Evolutionary conservation across 1,140 invertebrate species (phyloP), one percentile per base, ranked within the genome.

Genomic region (Dreissena polymorpha): DNA sequence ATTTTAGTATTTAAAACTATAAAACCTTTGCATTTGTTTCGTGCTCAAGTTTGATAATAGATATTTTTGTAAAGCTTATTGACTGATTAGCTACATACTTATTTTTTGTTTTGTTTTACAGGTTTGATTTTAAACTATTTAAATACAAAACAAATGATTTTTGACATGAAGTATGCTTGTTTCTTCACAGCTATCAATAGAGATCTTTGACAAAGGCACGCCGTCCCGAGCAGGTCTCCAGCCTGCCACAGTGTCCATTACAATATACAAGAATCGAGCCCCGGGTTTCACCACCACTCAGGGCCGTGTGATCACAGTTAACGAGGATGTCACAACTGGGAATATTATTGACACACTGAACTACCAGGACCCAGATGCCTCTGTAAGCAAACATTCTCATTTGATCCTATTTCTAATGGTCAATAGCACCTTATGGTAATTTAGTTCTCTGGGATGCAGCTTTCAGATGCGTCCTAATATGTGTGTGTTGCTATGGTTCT

Each of bases 191-290:
- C 60, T 82, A 10, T 13, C 10, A 0, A 73, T 82, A 23, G n/a
- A 73, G 55, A 72, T 82, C 16, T 74, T 53, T 63, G 79, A 82
- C 53, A 60, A 65, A 18, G 79, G 79, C 27, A 60, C 50, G 1
- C 70, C 70, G 23, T 10, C n/a, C n/a, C 50, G 64, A 1, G 2
- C 50, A 0, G 57, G 29, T n/a, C 10, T 18, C 2, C 16, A 67
- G 10, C 18, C 12, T 39, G 70, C 79, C n/a, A 65, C 50, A 23
- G 70, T 82, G n/a, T 73, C 70, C n/a, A 64, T 82, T 0, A 55
- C 23, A 13, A 60, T 82, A 16, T 23, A 72, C 13, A 65, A 70
- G 39, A 82, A 82, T 23, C 65, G 6, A 23, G 39, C 70, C 14
- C 79, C 79, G 55, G 23, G 12, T 14, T 82, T 82, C 50, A 39